These are phyloP conservation scores for Xiphophorus birchmanni DNA, from an alignment of 2,797 vertebrate species.

Conservation along the genomic window DNA sequence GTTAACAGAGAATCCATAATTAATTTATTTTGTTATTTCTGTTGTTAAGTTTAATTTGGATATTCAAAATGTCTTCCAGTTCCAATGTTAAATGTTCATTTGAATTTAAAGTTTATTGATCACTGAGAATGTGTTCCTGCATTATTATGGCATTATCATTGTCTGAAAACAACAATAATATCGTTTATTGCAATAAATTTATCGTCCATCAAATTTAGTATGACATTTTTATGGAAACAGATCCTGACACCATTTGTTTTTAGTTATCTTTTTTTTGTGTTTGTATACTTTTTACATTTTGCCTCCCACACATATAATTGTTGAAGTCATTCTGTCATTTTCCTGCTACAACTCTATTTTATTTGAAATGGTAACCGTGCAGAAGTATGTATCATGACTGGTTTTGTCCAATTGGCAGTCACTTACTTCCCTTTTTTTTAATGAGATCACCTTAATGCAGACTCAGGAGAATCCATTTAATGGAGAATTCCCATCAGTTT, in stretches of 20 bases:
- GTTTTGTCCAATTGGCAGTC: constrained; percentile 5
- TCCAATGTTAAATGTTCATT: too few species aligned
- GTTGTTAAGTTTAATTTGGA: too few species aligned
- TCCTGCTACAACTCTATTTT: constrained; percentile 2
- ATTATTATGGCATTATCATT: too few species aligned
- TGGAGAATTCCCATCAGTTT: constrained; percentile 17
- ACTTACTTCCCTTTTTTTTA: not conserved
- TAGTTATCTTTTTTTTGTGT: constrained; percentile 4
- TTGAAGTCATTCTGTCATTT: not conserved
- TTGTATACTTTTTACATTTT: not conserved
- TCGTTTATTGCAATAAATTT: too few species aligned
- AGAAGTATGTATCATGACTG: not conserved
- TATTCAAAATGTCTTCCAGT: too few species aligned
- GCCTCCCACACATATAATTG: not conserved
- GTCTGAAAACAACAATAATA: too few species aligned
- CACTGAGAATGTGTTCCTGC: too few species aligned
- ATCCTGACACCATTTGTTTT: constrained; percentile 3
- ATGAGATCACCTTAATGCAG: constrained; percentile 8
- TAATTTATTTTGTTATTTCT: too few species aligned
- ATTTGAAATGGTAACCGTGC: constrained; percentile 3
- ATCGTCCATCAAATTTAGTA: too few species aligned
- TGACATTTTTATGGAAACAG: not conserved
- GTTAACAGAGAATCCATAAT: too few species aligned
- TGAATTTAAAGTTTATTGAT: too few species aligned
- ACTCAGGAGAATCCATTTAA: constrained; percentile 32